phyloP scores from a whole-genome alignment of 2,113 vertebrate species.

The Pterocles gutturalis region DNA sequence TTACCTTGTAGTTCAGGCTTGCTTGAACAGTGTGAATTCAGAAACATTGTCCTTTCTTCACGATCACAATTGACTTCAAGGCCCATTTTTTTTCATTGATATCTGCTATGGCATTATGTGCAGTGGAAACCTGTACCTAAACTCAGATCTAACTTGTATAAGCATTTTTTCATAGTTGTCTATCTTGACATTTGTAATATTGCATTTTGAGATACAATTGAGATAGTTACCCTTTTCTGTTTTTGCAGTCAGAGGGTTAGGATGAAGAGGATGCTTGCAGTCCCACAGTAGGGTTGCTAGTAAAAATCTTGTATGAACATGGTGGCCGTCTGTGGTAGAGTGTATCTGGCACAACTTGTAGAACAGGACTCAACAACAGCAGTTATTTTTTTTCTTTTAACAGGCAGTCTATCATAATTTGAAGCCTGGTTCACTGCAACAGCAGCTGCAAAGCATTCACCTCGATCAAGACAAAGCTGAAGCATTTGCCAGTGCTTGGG shows the following conservation, averaged over 20 bases:
- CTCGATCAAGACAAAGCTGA: conserved; percentile 87
- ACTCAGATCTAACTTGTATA: neutral
- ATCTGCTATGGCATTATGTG: neutral
- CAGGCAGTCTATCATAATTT: conserved; percentile 93
- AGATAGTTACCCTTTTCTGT: neutral
- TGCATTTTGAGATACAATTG: neutral
- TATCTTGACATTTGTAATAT: neutral
- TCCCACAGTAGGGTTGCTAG: neutral
- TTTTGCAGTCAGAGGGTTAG: neutral
- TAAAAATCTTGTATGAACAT: neutral
- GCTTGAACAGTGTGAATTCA: neutral
- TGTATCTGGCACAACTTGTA: neutral
- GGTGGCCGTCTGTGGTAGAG: neutral
- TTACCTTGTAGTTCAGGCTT: neutral
- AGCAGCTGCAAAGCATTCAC: conserved; percentile 87
- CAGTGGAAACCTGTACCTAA: neutral
- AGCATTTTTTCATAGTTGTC: neutral
- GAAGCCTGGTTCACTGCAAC: conserved; percentile 86
- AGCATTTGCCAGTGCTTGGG: conserved; percentile 87
- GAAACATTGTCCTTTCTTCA: neutral
- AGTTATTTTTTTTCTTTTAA: neutral
- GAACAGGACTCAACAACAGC: neutral
- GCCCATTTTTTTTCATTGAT: neutral
- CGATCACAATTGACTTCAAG: neutral
- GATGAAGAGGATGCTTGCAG: neutral